These are phyloP conservation scores for Pammene aurita DNA, from an alignment of 2,888 invertebrate species.

Conservation along the genomic window DNA sequence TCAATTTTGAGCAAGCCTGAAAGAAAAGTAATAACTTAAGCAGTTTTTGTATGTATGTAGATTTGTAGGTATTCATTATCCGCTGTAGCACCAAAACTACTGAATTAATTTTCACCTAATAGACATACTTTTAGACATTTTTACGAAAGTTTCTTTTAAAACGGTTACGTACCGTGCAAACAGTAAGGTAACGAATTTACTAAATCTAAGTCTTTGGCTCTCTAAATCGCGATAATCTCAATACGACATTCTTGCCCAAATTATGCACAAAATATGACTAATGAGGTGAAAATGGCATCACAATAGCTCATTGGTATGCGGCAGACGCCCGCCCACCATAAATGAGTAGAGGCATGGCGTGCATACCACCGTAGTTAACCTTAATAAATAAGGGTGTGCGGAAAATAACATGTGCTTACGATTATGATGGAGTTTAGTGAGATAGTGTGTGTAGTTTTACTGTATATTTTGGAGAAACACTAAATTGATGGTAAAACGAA, in stretches of 20 bases:
- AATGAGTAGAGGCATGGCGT: conserved; percentile 52
- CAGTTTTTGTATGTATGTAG: too few species aligned
- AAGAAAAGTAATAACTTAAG: too few species aligned
- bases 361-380: conserved; percentile 30
- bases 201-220: background rate
- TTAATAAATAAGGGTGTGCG: conserved; percentile 20
- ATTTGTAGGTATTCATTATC: too few species aligned
- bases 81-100: too few species aligned
- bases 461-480: background rate
- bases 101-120: too few species aligned
- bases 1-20: too few species aligned
- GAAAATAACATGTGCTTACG: conserved; percentile 15
- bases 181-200: too few species aligned
- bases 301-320: conserved; percentile 64
- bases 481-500: too few species aligned
- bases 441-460: background rate
- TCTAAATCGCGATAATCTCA: conserved; percentile 11
- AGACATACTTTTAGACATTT: too few species aligned
- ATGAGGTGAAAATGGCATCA: conserved; percentile 57
- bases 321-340: conserved; percentile 59
- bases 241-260: conserved; percentile 13
- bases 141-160: too few species aligned
- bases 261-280: conserved; percentile 50
- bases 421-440: conserved; percentile 6
- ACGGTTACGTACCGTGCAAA: too few species aligned